A percentile compares a stretch with the other conserved stretches of the same genome.
These are phyloP conservation scores for Sminthurides bifidus DNA, from an alignment of 1,140 invertebrate species.

Conservation along the genomic window DNA sequence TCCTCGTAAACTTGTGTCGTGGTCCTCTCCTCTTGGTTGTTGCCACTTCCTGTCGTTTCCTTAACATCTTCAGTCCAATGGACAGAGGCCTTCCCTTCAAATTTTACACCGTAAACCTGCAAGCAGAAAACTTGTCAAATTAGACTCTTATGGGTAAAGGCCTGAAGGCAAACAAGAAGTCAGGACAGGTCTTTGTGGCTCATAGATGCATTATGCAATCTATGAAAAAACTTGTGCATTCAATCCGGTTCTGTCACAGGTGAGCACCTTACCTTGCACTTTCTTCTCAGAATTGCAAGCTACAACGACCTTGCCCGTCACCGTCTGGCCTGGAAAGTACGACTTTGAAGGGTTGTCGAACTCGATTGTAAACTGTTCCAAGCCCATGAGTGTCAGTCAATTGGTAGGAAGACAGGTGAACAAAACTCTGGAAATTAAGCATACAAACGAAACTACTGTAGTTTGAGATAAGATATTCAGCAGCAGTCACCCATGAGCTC, in stretches of 20 bases:
- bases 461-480: too few relatives aligned
- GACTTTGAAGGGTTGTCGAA: conserved; percentile 10
- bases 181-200: too few relatives aligned
- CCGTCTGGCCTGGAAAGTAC: conserved; percentile 8
- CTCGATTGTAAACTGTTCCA: conserved; percentile 9
- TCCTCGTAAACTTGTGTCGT: conserved; percentile 8
- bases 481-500: too few relatives aligned
- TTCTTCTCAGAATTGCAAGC: conserved; percentile 5
- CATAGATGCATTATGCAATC: neutral
- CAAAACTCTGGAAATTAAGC: too few relatives aligned
- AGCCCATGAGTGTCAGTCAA: too few relatives aligned
- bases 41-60: conserved; percentile 8
- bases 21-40: conserved; percentile 7
- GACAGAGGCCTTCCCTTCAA: conserved; percentile 18
- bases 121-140: conserved; percentile 11
- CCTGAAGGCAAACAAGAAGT: too few relatives aligned
- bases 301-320: conserved; percentile 5
- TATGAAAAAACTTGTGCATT: neutral
- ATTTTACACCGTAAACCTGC: conserved; percentile 19
- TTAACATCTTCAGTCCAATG: conserved; percentile 20
- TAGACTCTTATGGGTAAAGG: too few relatives aligned
- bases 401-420: too few relatives aligned
- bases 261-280: conserved; percentile 4
- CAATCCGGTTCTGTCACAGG: neutral
- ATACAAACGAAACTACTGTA: too few relatives aligned